A percentile compares a stretch with the other conserved stretches of the same genome.
These are phyloP conservation scores for Leptosomus discolor DNA, from an alignment of 2,113 vertebrate genomes.

Conservation along the genomic window DNA sequence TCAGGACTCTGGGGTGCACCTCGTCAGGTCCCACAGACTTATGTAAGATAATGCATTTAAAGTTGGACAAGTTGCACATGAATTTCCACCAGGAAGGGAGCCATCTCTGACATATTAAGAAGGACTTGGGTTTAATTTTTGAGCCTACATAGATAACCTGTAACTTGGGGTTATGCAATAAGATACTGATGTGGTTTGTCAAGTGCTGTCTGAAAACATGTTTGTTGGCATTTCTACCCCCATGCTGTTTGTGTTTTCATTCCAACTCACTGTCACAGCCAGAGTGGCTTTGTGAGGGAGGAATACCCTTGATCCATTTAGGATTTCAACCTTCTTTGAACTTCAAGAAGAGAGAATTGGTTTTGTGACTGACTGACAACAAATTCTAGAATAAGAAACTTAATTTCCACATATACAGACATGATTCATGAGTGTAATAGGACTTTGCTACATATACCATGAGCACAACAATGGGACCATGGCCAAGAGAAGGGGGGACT, in stretches of 20 bases:
- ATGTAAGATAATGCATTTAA: background rate
- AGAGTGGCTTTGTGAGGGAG: background rate
- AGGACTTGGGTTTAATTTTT: background rate
- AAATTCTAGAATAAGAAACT: background rate
- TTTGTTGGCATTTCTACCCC: background rate
- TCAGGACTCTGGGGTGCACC: too few relatives aligned
- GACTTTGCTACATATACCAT: background rate
- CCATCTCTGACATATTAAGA: background rate
- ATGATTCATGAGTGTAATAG: background rate
- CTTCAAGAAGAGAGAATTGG: background rate
- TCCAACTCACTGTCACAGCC: background rate
- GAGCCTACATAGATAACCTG: background rate
- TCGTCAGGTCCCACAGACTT: too few relatives aligned
- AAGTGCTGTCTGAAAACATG: background rate
- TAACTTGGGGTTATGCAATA: background rate
- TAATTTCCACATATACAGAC: background rate
- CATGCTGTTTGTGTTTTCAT: background rate
- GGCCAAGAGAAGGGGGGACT: too few relatives aligned
- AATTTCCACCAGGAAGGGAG: background rate
- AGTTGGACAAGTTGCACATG: background rate
- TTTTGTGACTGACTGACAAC: background rate
- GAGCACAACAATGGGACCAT: accelerated
- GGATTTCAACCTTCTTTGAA: background rate
- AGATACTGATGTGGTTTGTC: background rate
- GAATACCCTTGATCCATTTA: background rate